A percentile compares a stretch with the other conserved stretches of the same genome.
Conservation (phyloP, 2,797 vertebrate genomes). For the Ctenochaetus hawaiiensis region DNA sequence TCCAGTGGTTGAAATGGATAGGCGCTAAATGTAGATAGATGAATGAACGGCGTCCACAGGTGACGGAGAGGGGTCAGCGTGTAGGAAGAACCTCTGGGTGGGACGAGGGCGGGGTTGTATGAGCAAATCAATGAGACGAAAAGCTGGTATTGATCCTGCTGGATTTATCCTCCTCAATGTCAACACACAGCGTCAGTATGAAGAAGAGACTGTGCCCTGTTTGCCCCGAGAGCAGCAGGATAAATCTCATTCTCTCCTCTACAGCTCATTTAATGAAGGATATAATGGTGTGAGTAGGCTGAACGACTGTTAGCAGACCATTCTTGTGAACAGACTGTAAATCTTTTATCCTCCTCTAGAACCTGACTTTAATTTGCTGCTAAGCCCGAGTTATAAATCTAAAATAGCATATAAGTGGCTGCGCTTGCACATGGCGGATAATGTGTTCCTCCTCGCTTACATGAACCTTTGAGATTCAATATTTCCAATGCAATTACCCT, state of each 20-base stretch:
- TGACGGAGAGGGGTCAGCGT: slow-evolving; percentile 68
- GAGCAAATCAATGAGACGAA: slow-evolving; percentile 80
- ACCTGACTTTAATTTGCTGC: slow-evolving; percentile 64
- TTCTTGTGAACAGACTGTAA: slow-evolving; percentile 65
- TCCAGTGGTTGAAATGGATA: slow-evolving; percentile 47
- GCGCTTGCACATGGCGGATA: slow-evolving; percentile 34
- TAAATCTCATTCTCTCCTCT: slow-evolving; percentile 73
- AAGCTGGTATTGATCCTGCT: slow-evolving; percentile 78
- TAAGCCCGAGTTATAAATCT: slow-evolving; percentile 61
- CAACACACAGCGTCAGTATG: slow-evolving; percentile 72
- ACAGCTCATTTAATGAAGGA: slow-evolving; percentile 78
- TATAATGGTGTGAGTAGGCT: slow-evolving; percentile 73
- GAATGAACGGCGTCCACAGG: slow-evolving; percentile 64
- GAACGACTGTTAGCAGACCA: slow-evolving; percentile 69
- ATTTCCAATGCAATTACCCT: slow-evolving; percentile 16
- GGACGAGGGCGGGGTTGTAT: slow-evolving; percentile 68
- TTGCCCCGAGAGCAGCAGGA: slow-evolving; percentile 71
- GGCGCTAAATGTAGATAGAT: slow-evolving; percentile 68
- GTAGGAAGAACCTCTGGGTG: slow-evolving; percentile 65
- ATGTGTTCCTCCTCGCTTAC: slow-evolving; percentile 49
- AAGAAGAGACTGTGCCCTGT: slow-evolving; percentile 68
- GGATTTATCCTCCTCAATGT: slow-evolving; percentile 82
- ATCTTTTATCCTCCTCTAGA: slow-evolving; percentile 66
- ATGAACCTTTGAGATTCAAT: slow-evolving; percentile 28
- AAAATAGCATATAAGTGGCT: slow-evolving; percentile 41